Base-by-base conservation (phyloP, 2,113 vertebrate species). In the Cyanocitta stelleri region DNA sequence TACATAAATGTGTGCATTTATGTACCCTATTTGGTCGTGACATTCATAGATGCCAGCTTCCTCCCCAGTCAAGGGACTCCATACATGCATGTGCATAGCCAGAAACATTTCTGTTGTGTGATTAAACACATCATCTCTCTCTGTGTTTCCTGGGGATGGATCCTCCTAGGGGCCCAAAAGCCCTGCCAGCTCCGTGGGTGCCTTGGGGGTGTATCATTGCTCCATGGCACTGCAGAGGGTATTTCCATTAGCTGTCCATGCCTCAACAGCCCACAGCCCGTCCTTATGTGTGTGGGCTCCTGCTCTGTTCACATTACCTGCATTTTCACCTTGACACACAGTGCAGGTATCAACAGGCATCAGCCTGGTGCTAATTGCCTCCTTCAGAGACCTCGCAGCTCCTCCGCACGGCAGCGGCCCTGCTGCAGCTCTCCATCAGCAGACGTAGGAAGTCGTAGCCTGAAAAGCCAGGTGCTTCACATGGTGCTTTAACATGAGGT, bases 401-500 rank as follows among this genome's bases (percentile, higher is more conserved):
- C 21, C 29, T 67, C 66, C 0, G 0, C 48, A 12, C 0, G 7
- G 11, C 3, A 1, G 37, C 0, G 0, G 33, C 55, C 5, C 0
- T 3, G 9, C 9, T 35, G 43, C 61, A 86, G 33, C 32, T 68
- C 46, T 73, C 33, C 44, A 9, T 5, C 39, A 17, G 35, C 29
- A 75, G 17, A 23, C 0, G 0, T 0, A 18, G 67, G 46, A 81
- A 67, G 41, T 2, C 30, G 13, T 9, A 13, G 35, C 29, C 51
- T 66, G 51, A 30, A 77, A 58, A 54, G 10, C 14, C 63, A 39
- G 35, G 27, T 30, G 4, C 61, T 52, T 78, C 73, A 59, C 15
- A 1, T 5, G 48, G 33, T 46, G 51, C 76, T 52, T 55, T 16
- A 24, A n/a, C 11, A 2, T 0, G 16, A 66, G 46, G 14, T 20